A percentile compares a stretch with the other conserved stretches of the same genome.
phyloP scores from a whole-genome alignment of 2,113 vertebrate species.

The Orycteropus afer region DNA sequence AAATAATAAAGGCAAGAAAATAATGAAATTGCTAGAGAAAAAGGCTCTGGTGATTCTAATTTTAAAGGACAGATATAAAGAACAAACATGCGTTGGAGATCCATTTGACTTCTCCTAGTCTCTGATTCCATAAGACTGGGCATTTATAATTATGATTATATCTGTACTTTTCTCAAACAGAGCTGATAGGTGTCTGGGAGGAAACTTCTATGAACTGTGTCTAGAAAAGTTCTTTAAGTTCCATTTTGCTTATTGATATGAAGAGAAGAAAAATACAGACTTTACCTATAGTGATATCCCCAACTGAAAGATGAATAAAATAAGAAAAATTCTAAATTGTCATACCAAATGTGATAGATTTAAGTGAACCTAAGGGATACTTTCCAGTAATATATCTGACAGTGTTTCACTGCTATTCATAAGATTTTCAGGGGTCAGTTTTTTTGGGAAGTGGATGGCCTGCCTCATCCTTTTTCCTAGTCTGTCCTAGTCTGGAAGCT shows the following conservation, averaged over 20 bases:
- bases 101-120: background rate
- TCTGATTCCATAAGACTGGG: background rate
- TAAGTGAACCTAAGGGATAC: background rate
- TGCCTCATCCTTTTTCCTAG: too few species aligned
- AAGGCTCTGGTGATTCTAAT: background rate
- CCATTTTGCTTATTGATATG: background rate
- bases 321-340: conserved; percentile 25
- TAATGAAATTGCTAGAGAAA: background rate
- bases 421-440: too few species aligned
- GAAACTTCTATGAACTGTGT: background rate
- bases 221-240: conserved; percentile 40
- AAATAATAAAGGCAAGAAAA: background rate
- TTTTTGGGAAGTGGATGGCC: too few species aligned
- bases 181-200: background rate
- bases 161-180: background rate
- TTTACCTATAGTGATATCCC: conserved; percentile 22
- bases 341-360: background rate
- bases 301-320: conserved; percentile 39
- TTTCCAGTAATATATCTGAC: background rate
- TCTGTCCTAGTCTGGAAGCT: too few species aligned
- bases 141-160: conserved; percentile 15
- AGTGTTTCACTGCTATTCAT: too few species aligned
- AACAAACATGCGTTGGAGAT: background rate
- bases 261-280: background rate
- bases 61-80: conserved; percentile 13